phyloP scores from a whole-genome alignment of 2,113 vertebrate genomes.

The Odocoileus hemionus region DNA sequence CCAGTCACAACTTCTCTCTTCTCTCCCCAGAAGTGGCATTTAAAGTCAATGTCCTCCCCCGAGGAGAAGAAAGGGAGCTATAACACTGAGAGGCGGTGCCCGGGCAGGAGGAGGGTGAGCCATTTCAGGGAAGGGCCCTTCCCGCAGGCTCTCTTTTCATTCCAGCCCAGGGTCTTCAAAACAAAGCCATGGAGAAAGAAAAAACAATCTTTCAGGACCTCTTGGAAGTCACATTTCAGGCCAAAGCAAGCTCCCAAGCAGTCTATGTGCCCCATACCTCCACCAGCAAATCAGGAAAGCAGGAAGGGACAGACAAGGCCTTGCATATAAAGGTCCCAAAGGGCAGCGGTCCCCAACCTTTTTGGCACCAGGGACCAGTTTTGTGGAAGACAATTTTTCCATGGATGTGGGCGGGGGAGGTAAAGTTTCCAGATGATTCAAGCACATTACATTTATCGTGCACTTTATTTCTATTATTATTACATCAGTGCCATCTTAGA shows the following conservation, averaged over 20 bases:
- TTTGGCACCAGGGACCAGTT: not conserved
- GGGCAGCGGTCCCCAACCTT: not conserved
- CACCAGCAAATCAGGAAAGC: not conserved
- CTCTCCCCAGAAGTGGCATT: not conserved
- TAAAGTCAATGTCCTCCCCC: not conserved
- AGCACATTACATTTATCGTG: not conserved
- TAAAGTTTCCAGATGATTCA: not conserved
- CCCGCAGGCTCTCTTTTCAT: not conserved
- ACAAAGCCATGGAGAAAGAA: not conserved
- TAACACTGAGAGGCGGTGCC: not conserved
- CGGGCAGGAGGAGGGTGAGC: not conserved
- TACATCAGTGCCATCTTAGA: not conserved
- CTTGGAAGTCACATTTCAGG: not conserved
- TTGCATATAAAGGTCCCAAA: not conserved
- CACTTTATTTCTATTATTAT: not conserved
- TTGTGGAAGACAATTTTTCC: not conserved
- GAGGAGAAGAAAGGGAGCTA: not conserved
- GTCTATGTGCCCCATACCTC: not conserved
- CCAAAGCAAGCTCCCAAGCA: not conserved
- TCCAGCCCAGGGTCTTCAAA: not conserved
- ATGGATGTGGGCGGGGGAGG: fast-evolving
- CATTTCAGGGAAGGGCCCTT: not conserved
- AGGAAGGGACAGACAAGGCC: not conserved
- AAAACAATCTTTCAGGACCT: not conserved
- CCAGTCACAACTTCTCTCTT: not conserved